phyloP scores from a whole-genome alignment of 2,888 invertebrate species.

The Phlogophora meticulosa region DNA sequence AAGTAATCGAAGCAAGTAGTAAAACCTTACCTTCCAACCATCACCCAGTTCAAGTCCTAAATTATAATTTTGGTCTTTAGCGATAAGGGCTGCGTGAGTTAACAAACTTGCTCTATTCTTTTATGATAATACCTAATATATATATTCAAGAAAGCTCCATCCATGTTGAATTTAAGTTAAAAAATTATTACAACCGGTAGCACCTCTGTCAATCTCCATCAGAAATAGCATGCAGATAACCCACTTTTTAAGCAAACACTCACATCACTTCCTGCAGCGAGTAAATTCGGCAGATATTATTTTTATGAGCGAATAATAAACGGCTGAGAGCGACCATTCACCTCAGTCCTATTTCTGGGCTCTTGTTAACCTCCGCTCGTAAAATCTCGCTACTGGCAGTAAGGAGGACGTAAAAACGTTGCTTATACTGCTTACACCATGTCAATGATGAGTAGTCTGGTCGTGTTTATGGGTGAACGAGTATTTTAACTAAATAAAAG shows the following conservation, averaged over 20 bases:
- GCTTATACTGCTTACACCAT: slow-evolving; percentile 42
- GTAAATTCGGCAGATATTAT: slow-evolving; percentile 70
- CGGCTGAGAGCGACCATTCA: slow-evolving; percentile 76
- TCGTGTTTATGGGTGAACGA: slow-evolving; percentile 42
- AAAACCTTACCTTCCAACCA: no score
- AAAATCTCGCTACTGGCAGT: slow-evolving; percentile 69
- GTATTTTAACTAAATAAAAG: slow-evolving; percentile 37
- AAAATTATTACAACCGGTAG: not conserved
- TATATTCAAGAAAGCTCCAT: not conserved
- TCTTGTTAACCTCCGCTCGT: slow-evolving; percentile 71
- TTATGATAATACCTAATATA: no score
- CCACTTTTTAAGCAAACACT: slow-evolving; percentile 56
- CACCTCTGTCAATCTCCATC: not conserved
- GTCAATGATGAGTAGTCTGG: slow-evolving; percentile 46
- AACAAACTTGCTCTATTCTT: no score
- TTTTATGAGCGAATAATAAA: slow-evolving; percentile 82
- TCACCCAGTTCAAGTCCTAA: no score
- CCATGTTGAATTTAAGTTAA: not conserved
- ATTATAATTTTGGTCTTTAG: no score
- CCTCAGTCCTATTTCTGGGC: slow-evolving; percentile 75
- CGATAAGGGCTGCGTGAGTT: no score
- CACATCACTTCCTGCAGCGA: slow-evolving; percentile 43
- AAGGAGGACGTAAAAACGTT: slow-evolving; percentile 53
- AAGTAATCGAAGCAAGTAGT: no score
- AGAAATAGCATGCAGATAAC: slow-evolving; percentile 35